Percentiles rank a stretch among this genome's conserved stretches.
Evolutionary conservation across 2,888 invertebrate species (phyloP).

Genomic region (Periphyllus acericola): DNA sequence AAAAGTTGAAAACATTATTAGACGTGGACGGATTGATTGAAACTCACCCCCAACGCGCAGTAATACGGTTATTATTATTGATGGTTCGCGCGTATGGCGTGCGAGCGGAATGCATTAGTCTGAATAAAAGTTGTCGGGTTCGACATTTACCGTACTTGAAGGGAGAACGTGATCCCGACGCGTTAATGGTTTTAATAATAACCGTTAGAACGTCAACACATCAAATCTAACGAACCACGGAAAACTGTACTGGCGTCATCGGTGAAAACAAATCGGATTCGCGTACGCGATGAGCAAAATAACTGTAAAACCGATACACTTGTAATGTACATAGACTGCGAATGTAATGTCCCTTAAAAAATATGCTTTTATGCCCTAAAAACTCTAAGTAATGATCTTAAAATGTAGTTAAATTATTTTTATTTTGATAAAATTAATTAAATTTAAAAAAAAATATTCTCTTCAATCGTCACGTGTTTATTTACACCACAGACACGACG

Average conservation of each 20-base stretch:
- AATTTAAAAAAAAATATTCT: too few species aligned
- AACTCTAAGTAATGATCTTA: too few species aligned
- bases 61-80: constrained; percentile 30
- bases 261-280: not conserved
- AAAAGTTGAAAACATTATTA: constrained; percentile 18
- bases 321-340: too few species aligned
- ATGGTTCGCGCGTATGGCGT: not conserved
- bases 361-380: too few species aligned
- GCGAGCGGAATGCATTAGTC: constrained; percentile 24
- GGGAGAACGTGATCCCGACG: not conserved
- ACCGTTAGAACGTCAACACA: too few species aligned
- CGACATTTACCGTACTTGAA: not conserved
- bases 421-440: too few species aligned
- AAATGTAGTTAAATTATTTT: too few species aligned
- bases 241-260: not conserved
- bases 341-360: too few species aligned
- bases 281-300: not conserved
- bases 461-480: too few species aligned
- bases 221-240: not conserved
- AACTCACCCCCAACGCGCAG: not conserved
- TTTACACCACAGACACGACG: too few species aligned
- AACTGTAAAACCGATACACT: too few species aligned
- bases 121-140: constrained; percentile 35
- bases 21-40: constrained; percentile 39
- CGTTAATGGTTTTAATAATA: too few species aligned